Percentiles rank a stretch among this genome's conserved stretches.
Evolutionary conservation across 2,888 invertebrate species (phyloP).

Genomic region (Oscheius myriophilus): DNA sequence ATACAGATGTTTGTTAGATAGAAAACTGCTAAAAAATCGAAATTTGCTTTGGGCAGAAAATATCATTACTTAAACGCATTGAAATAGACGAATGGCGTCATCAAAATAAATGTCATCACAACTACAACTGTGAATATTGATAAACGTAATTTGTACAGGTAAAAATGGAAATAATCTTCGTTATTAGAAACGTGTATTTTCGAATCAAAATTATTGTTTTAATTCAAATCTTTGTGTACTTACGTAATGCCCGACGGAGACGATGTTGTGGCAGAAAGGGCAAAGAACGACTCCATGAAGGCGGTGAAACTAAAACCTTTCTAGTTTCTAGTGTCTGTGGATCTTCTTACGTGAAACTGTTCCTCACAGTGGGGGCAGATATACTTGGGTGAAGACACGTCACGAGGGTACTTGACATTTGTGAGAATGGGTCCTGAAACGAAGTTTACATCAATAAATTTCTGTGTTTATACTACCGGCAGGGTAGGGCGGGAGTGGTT

Average conservation of each 20-base stretch:
- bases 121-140: too few relatives aligned
- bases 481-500: constrained; percentile 51
- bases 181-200: too few relatives aligned
- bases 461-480: constrained; percentile 31
- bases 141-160: too few relatives aligned
- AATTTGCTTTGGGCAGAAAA: too few relatives aligned
- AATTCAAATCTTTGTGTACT: constrained; percentile 21
- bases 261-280: constrained; percentile 50
- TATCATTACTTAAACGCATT: too few relatives aligned
- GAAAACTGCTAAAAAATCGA: too few relatives aligned
- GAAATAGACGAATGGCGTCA: too few relatives aligned
- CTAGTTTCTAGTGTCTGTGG: not conserved
- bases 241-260: constrained; percentile 53
- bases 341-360: constrained; percentile 39
- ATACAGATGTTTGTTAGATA: too few relatives aligned
- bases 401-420: constrained; percentile 49
- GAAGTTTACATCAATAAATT: not conserved
- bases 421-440: constrained; percentile 48
- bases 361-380: constrained; percentile 51
- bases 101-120: too few relatives aligned
- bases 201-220: not conserved
- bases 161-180: too few relatives aligned
- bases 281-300: constrained; percentile 48
- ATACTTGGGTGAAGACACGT: constrained; percentile 47
- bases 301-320: constrained; percentile 39